phyloP scores from a whole-genome alignment of 2,888 invertebrate species.

The Isoperla grammatica region DNA sequence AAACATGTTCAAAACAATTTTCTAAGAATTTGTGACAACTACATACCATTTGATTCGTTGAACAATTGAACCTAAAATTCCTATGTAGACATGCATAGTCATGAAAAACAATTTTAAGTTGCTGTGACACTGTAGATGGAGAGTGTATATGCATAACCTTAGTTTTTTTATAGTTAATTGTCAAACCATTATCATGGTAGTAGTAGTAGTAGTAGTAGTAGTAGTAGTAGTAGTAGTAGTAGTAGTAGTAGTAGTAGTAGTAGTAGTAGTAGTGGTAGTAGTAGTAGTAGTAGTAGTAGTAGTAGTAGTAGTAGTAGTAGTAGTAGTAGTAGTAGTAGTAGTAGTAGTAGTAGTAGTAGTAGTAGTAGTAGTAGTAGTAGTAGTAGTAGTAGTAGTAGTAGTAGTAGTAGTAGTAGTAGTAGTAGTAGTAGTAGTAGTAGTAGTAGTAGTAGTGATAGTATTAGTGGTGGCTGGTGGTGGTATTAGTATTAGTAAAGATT shows the following conservation, averaged over 20 bases:
- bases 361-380: constrained; percentile 12
- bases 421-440: neutral
- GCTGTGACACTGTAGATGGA: too few relatives aligned
- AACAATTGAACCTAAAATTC: too few relatives aligned
- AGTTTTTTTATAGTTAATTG: too few relatives aligned
- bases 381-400: constrained; percentile 12
- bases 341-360: constrained; percentile 12
- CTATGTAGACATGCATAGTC: too few relatives aligned
- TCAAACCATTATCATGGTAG: too few relatives aligned
- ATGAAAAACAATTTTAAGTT: too few relatives aligned
- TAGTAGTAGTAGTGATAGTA: neutral
- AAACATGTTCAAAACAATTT: too few relatives aligned
- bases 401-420: neutral
- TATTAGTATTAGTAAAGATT: too few relatives aligned
- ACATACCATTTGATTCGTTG: too few relatives aligned
- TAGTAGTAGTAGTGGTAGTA: constrained; percentile 10
- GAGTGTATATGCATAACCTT: too few relatives aligned
- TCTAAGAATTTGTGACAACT: too few relatives aligned
- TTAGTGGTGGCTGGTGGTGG: too few relatives aligned
- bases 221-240: constrained; percentile 12
- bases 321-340: constrained; percentile 12
- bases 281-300: constrained; percentile 12
- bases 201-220: constrained; percentile 12
- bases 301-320: constrained; percentile 12
- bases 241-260: constrained; percentile 12